A percentile compares a stretch with the other conserved stretches of the same genome.
Conservation (phyloP, 2,797 vertebrate genomes). For the Antennarius maculatus region DNA sequence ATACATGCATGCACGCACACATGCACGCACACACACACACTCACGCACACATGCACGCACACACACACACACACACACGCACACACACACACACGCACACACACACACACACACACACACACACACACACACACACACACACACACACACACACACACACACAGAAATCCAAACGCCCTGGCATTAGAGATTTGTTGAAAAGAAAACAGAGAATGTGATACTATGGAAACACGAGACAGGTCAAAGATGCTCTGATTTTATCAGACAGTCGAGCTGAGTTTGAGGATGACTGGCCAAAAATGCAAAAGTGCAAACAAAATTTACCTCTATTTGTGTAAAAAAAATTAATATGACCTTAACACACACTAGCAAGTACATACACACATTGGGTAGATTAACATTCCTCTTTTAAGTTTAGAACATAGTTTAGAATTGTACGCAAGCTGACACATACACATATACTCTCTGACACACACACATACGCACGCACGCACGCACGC, state of each 20-base stretch:
- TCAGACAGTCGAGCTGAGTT: conserved; percentile 62
- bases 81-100: conserved; percentile 13
- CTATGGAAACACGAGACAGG: conserved; percentile 71
- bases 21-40: not conserved
- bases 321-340: too few relatives aligned
- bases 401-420: too few relatives aligned
- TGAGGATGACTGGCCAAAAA: conserved; percentile 35
- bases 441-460: not conserved
- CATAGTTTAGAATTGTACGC: not conserved
- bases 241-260: conserved; percentile 76
- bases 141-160: conserved; percentile 1
- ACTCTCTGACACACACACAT: not conserved
- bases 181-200: conserved; percentile 65
- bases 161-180: conserved; percentile 22
- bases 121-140: conserved; percentile 1
- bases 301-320: conserved; percentile 22
- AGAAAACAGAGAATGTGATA: conserved; percentile 75
- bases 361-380: conserved; percentile 16
- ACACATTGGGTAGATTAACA: not conserved
- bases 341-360: conserved; percentile 9
- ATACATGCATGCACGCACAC: too few relatives aligned
- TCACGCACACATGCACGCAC: too few relatives aligned
- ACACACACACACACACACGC: conserved; percentile 7
- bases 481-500: too few relatives aligned
- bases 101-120: not conserved